Base-by-base conservation (phyloP, 2,888 invertebrate species). In the Mimumesa dahlbomi region DNA sequence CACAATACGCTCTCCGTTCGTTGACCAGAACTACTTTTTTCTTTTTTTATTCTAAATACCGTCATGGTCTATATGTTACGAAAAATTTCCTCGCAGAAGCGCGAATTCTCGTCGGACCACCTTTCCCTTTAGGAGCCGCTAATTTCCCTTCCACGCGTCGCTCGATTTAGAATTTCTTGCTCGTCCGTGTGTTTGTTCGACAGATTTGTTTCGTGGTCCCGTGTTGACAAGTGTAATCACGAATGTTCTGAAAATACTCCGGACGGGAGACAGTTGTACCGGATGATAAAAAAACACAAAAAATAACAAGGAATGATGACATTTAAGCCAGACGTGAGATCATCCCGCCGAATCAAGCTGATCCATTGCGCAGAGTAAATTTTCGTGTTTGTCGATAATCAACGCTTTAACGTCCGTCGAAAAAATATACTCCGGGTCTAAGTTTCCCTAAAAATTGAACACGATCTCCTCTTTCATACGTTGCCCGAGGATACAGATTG, bases 171-270 rank as follows among this genome's bases (percentile, higher is more conserved):
- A n/a, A 14, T 34, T 31, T 46, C 52, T 45, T 49, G 14, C 29
- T 7, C 36, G 11, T 14, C 3, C 2, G 7, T 38, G 9, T 38
- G 45, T 42, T 11, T 16, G 18, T 36, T 1, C 7, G 14, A 40
- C 40, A 19, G 2, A 2, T 21, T 21, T 22, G 11, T 21, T 22
- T 45, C 22, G 5, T 49, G 36, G 1, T 21, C 2, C 3, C 14
- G n/a, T 63, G 21, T 67, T 58, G 58, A 11, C 48, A 11, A 48
- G 38, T 53, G 48, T 16, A 68, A 53, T 68, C 22, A 2, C 2
- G 11, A 13, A 3, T 11, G 4, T 34, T 13, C 52, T 36, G 48
- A 58, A 58, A 53, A 48, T 67, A 53, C 7, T 14, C 14, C 4
- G n/a, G n/a, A n/a, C n/a, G n/a, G n/a, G n/a, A n/a, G n/a, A n/a